Evolutionary conservation across 2,113 vertebrate genomes (phyloP), one percentile per base, ranked within the genome.

Genomic region (Eulacestoma nigropectus): DNA sequence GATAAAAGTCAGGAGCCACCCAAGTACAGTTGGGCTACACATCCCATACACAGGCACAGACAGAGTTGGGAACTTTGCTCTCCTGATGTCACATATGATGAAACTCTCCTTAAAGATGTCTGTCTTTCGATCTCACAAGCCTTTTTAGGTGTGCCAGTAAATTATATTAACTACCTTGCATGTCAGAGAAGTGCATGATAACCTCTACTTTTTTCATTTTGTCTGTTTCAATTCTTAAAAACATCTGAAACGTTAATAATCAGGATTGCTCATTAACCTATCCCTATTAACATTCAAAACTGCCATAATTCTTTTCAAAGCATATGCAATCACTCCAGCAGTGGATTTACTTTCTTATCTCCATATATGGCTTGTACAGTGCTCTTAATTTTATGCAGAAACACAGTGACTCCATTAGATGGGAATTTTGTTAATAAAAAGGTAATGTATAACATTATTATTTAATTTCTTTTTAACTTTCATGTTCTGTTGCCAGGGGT

Each of bases 381-480:
- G 44, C 76, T 90, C 72, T 95, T 96, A 90, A 95, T 93, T 97
- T 93, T 93, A 92, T 73, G 87, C 77, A 95, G 95, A 89, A 93
- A 87, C 33, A 83, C 46, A 53, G 64, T 89, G 76, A 84, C 86
- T 95, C 69, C 83, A 86, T 89, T 92, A 96, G 91, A 94, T 46
- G 92, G 64, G 73, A 77, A 92, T 87, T 87, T 90, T 89, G 77
- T 93, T 96, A 95, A 94, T 93, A 96, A 95, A 89, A 90, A 89
- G 57, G 60, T 95, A 88, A 95, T 94, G 74, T 78, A 86, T 85
- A 92, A 85, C 87, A 97, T 89, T 94, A 93, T 94, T 95, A 95
- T 69, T 97, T 92, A 81, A 94, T 96, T 94, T 79, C 70, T 97
- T 96, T 93, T 95, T 93, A 93, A 93, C 79, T 91, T 96, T 90